A percentile compares a stretch with the other conserved stretches of the same genome.
Conservation (phyloP, 2,888 invertebrate species). For the Agonum fuliginosum region DNA sequence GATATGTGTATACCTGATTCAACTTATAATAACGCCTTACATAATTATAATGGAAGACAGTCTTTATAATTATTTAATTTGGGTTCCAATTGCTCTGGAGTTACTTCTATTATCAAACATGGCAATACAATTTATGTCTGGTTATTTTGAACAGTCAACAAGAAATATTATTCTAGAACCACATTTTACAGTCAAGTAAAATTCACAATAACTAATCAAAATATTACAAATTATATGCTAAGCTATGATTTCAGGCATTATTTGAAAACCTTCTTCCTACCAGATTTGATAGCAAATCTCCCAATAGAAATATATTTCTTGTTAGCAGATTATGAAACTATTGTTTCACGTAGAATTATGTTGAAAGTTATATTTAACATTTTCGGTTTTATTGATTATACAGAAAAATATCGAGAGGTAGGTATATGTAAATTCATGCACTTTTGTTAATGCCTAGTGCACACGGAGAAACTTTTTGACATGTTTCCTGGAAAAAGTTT, state of each 20-base stretch:
- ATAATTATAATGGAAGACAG: neutral
- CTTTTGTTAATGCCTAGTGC: too few relatives aligned
- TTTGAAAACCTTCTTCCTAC: constrained; percentile 22
- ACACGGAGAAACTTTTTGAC: too few relatives aligned
- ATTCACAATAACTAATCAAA: neutral
- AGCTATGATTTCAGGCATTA: constrained; percentile 29
- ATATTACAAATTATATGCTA: neutral
- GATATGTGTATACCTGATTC: constrained; percentile 20
- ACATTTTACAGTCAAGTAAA: neutral
- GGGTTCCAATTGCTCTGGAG: neutral
- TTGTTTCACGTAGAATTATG: neutral
- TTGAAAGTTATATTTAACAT: constrained; percentile 14
- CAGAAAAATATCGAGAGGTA: constrained; percentile 32
- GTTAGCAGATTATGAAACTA: neutral
- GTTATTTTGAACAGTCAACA: constrained; percentile 45
- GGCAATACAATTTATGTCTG: constrained; percentile 39
- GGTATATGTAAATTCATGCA: neutral
- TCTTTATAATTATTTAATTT: neutral
- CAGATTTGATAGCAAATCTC: constrained; percentile 17
- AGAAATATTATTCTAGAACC: constrained; percentile 35
- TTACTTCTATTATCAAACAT: constrained; percentile 13
- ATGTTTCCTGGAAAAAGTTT: too few relatives aligned
- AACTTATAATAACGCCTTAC: neutral
- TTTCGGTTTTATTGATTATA: constrained; percentile 16
- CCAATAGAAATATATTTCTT: constrained; percentile 8